These are phyloP conservation scores for Cistogaster globosa DNA, from an alignment of 2,888 invertebrate species.

Conservation along the genomic window DNA sequence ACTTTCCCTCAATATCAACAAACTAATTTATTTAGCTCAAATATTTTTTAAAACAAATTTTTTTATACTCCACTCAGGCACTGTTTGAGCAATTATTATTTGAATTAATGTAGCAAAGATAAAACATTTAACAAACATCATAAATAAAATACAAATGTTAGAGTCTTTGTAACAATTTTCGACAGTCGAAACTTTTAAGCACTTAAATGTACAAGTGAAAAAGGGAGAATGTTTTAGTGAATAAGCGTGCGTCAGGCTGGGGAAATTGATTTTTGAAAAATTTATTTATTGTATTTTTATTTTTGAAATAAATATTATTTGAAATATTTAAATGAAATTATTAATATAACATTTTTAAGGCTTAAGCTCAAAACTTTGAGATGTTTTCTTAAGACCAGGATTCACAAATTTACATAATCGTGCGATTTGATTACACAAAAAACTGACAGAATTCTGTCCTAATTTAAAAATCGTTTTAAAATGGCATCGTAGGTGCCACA, in stretches of 20 bases:
- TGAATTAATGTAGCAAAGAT: constrained; percentile 61
- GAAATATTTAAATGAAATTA: no score
- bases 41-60: no score
- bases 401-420: no score
- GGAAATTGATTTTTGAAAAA: not conserved
- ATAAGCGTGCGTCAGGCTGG: not conserved
- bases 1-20: no score
- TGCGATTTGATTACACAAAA: no score
- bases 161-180: constrained; percentile 13
- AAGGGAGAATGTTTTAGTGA: not conserved
- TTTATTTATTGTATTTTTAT: not conserved
- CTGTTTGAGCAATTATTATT: constrained; percentile 47
- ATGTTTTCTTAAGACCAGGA: no score
- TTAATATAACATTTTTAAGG: no score
- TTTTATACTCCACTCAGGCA: not conserved
- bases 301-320: not conserved
- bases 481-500: no score
- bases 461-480: no score
- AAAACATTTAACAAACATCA: constrained; percentile 60
- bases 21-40: no score
- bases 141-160: constrained; percentile 50
- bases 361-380: no score
- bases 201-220: not conserved
- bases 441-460: no score
- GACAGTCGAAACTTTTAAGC: constrained; percentile 27